Conservation (phyloP, 2,113 vertebrate genomes). For the Meleagris gallopavo region DNA sequence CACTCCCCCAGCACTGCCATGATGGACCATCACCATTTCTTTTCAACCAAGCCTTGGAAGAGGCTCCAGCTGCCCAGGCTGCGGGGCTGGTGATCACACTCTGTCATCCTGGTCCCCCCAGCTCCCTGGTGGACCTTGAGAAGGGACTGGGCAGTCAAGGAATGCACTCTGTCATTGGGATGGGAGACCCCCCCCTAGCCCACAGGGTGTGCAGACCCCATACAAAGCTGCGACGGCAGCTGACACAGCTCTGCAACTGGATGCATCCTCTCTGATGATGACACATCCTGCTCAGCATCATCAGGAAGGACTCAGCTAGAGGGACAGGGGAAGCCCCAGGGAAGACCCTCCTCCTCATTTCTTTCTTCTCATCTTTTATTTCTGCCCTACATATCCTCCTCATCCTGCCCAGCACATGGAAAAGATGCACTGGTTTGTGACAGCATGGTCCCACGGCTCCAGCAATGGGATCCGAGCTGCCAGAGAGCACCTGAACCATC, state of each 20-base stretch:
- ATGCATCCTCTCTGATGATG: not conserved
- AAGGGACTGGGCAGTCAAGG: not conserved
- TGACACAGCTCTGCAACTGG: not conserved
- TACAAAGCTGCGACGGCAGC: not conserved
- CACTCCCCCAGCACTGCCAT: not conserved
- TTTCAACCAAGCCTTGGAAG: not conserved
- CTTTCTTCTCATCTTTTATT: not conserved
- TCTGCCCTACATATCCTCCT: not conserved
- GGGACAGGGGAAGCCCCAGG: not conserved
- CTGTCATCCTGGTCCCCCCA: fast-evolving
- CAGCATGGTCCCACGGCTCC: not conserved
- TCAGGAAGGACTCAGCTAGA: not conserved
- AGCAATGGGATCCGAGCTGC: not conserved
- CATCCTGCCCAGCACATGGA: fast-evolving
- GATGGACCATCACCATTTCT: not conserved
- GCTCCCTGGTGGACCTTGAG: not conserved
- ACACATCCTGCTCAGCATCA: not conserved
- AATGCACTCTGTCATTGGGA: not conserved
- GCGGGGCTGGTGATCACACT: fast-evolving
- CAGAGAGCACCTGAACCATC: not conserved
- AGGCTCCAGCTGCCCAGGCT: not conserved
- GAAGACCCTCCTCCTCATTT: not conserved
- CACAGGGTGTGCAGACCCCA: not conserved
- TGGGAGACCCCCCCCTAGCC: not conserved
- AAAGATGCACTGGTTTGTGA: not conserved